Evolutionary conservation across 2,888 invertebrate species (phyloP), one percentile per base, ranked within the genome.

Genomic region (Oxyteleia sp.): DNA sequence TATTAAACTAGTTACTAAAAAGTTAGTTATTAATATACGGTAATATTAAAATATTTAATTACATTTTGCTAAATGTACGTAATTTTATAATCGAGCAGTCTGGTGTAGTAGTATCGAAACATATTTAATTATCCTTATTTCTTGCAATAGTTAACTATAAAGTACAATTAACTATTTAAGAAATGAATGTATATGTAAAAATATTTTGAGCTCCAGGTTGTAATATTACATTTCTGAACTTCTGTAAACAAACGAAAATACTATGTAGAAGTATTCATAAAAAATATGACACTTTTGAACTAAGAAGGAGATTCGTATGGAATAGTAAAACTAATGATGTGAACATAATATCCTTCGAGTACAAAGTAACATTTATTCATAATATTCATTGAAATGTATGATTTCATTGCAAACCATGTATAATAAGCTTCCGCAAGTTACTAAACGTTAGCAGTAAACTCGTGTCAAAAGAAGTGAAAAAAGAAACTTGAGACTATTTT

Each of bases 181-280:
- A 38, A n/a, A 38, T n/a, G 7, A 38, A 38, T n/a, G 38, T 38
- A 7, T 4, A 38, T 38, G 4, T 38, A 38, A 38, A 38, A 38
- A n/a, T 38, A 38, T 38, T 38, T 38, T 38, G 38, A 38, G 38
- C 38, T 38, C 38, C 38, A 4, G 1, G 38, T 38, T n/a, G 10
- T 32, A n/a, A 38, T n/a, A 38, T 38, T 38, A 38, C 10, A 38
- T 38, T 38, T 38, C 38, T 38, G n/a, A 38, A 38, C n/a, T 38
- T 32, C 32, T 38, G 38, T n/a, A 38, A 38, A 38, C 4, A n/a
- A 38, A 38, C 38, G n/a, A 38, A 38, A 38, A 1, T n/a, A 11
- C 2, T n/a, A 1, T n/a, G 38, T 38, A 38, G n/a, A 38, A 38
- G n/a, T 38, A n/a, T 38, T 38, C 7, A 38, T 38, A 38, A 7